Conservation (phyloP, 2,888 invertebrate genomes). For the Galeopsomyia nigrocyanea region DNA sequence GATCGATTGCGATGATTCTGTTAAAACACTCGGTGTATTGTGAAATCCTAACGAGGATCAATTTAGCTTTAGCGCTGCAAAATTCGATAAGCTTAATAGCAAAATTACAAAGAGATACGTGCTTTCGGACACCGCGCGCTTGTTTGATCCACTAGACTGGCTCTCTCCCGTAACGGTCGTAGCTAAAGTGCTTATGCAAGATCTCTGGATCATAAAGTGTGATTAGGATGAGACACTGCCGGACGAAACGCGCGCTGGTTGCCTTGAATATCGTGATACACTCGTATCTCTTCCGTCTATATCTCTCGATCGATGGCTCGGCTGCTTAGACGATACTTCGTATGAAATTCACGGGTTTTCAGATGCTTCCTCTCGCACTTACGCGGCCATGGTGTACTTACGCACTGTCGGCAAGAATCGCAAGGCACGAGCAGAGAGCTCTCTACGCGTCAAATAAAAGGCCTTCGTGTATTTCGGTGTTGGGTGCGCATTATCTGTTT, state of each 20-base stretch:
- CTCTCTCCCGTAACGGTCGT: conserved; percentile 2
- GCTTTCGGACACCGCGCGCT: not conserved
- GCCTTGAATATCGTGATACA: not conserved
- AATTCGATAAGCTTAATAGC: not conserved
- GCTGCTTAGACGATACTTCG: not conserved
- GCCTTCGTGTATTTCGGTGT: too few species aligned
- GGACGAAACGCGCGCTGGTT: not conserved
- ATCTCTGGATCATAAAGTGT: not conserved
- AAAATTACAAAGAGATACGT: too few species aligned
- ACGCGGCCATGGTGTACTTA: conserved; percentile 40
- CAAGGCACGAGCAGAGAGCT: not conserved
- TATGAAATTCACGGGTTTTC: conserved; percentile 41
- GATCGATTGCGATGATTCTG: not conserved
- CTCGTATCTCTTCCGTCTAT: not conserved
- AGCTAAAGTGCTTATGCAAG: conserved; percentile 30
- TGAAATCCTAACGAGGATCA: not conserved
- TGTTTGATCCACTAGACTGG: conserved; percentile 34
- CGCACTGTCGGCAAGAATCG: not conserved
- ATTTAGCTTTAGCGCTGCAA: not conserved
- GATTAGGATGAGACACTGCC: conserved; percentile 17
- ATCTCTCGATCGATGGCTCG: too few species aligned
- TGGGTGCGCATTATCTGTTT: too few species aligned
- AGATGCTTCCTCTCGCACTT: conserved; percentile 40
- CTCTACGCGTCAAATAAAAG: too few species aligned
- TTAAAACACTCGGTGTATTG: not conserved